Evolutionary conservation across 1,140 invertebrate genomes (phyloP), one percentile per base, ranked within the genome.

Genomic region (Leptinotarsa defecta): DNA sequence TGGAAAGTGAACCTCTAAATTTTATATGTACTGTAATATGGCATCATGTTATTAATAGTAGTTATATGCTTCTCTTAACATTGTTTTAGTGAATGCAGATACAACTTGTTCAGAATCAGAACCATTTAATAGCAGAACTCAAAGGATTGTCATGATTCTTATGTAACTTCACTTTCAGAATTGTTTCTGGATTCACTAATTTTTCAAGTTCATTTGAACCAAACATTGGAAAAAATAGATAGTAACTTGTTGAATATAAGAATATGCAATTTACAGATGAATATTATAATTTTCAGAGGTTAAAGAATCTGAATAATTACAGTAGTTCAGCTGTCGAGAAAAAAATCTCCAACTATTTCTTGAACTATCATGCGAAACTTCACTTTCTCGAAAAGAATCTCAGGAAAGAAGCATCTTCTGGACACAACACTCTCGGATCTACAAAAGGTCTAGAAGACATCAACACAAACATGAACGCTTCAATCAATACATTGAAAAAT

Each of bases 301-400:
- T 43, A 8, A 43, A 43, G 8, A 77, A 74, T 15, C 70, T 13
- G 57, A 67, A 68, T 11, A 74, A 71, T 20, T 74, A 63, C 34
- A 69, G 75, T 43, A 68, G 34, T 48, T 61, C 43, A 6, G 4
- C 48, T 20, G n/a, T 78, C 6, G 75, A 71, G 74, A 73, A 75
- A 68, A 69, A 75, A 19, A 70, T 80, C 3, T 68, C 63, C 49
- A 71, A 74, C n/a, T 80, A 76, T 74, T 81, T 81, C 62, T 20
- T 34, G 4, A 68, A 80, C 48, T 74, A 68, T 22, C 76, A 79
- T 65, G 77, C 68, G 3, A 78, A 71, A 74, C 27, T 81, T 27
- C 70, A 78, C 57, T 72, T 68, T 3, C 64, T 80, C 15, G 77
- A 81, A 27, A 75, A 76, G 11, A 64, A 78, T 68, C 43, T 77